Evolutionary conservation across 2,113 vertebrate genomes (phyloP).

Genomic region (Poeciliopsis turrubarensis): DNA sequence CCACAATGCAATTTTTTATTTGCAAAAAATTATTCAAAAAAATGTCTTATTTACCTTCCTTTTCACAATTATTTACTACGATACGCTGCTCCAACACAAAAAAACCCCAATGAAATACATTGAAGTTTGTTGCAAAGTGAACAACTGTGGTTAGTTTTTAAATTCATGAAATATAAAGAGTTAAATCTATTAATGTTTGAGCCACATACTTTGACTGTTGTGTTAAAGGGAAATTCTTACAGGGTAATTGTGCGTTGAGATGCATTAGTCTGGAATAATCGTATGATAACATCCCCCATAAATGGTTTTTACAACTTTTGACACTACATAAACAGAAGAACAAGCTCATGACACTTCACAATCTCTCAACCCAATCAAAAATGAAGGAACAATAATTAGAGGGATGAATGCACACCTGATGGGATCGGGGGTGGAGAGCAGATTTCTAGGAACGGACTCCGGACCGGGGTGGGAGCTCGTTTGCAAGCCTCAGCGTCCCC

Average conservation of each 20-base stretch:
- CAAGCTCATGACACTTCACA: not conserved
- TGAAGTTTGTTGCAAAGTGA: too few relatives aligned
- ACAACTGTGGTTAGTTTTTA: too few relatives aligned
- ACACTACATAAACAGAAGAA: not conserved
- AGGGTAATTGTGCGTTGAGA: constrained; percentile 6
- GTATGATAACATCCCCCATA: not conserved
- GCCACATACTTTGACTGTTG: not conserved
- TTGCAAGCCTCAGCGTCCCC: constrained; percentile 76
- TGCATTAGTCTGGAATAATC: not conserved
- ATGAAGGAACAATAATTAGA: not conserved
- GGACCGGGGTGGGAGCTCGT: constrained; percentile 72
- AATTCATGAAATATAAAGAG: too few relatives aligned
- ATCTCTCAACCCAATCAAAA: not conserved
- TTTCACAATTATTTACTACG: too few relatives aligned
- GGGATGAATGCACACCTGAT: constrained; percentile 66
- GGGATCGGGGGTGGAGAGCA: constrained; percentile 72
- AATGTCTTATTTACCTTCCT: too few relatives aligned
- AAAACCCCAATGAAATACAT: too few relatives aligned
- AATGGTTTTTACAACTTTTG: not conserved
- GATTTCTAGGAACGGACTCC: constrained; percentile 82
- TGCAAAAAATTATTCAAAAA: too few relatives aligned
- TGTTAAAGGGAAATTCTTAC: not conserved
- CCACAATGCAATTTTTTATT: too few relatives aligned
- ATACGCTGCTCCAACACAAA: too few relatives aligned
- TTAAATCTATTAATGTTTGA: too few relatives aligned